phyloP scores from a whole-genome alignment of 2,797 vertebrate species.

The Masticophis lateralis region DNA sequence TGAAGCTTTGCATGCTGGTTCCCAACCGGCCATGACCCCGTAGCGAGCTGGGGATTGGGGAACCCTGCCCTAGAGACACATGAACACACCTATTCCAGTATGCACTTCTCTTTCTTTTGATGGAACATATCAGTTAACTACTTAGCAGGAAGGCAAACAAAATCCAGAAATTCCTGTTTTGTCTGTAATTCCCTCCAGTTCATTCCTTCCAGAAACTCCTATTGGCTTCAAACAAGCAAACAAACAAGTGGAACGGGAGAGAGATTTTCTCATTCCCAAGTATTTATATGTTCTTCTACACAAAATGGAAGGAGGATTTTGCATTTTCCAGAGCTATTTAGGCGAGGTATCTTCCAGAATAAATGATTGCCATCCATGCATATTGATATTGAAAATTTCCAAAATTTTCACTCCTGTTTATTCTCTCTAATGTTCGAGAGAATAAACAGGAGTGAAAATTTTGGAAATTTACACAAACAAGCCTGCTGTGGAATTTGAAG shows the following conservation, averaged over 20 bases:
- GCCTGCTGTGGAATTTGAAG: not conserved
- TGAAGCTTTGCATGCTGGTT: no score
- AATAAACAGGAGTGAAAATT: not conserved
- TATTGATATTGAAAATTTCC: conserved; percentile 23
- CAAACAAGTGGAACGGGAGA: not conserved
- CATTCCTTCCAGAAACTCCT: not conserved
- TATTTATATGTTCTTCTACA: not conserved
- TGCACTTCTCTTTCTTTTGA: not conserved
- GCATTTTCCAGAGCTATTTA: not conserved
- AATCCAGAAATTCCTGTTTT: not conserved
- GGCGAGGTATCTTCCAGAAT: not conserved
- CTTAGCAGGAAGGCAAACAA: not conserved
- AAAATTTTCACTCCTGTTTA: no score
- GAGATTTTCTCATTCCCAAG: not conserved
- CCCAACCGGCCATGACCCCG: no score
- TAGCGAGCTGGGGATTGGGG: no score
- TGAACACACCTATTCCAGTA: not conserved
- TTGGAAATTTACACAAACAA: not conserved
- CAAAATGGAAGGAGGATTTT: not conserved
- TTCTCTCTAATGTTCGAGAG: not conserved
- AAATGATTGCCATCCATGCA: not conserved
- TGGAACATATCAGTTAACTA: not conserved
- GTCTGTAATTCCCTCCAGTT: not conserved
- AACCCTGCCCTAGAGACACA: not conserved
- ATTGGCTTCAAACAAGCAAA: not conserved